These are phyloP conservation scores for Pectinophora gossypiella DNA, from an alignment of 1,140 invertebrate genomes.

Conservation along the genomic window DNA sequence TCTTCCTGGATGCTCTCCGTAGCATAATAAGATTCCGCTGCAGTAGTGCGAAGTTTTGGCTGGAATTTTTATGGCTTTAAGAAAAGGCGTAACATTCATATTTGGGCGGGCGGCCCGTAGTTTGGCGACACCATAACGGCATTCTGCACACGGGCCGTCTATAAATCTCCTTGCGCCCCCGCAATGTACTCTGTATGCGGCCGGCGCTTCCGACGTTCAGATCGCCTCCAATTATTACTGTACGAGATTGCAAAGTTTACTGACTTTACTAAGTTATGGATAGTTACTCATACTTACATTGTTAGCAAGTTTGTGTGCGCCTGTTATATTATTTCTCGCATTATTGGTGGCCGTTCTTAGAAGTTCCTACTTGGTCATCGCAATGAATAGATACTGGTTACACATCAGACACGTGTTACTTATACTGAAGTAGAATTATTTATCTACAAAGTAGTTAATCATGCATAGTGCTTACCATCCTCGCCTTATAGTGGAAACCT, in stretches of 20 bases:
- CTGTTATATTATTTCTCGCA: not conserved
- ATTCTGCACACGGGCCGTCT: slow-evolving; percentile 38
- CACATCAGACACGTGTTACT: no score
- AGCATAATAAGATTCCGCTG: not conserved
- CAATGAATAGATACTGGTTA: not conserved
- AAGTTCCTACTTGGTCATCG: not conserved
- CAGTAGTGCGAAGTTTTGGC: slow-evolving; percentile 9
- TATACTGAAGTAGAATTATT: no score
- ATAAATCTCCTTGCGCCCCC: slow-evolving; percentile 41
- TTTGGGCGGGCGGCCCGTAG: slow-evolving; percentile 28
- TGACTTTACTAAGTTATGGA: slow-evolving; percentile 21
- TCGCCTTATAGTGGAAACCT: no score
- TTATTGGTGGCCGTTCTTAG: not conserved
- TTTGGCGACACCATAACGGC: slow-evolving; percentile 42
- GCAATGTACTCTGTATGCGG: slow-evolving; percentile 48
- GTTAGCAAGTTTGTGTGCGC: not conserved
- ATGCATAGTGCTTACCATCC: no score
- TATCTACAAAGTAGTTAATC: no score
- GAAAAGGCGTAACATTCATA: slow-evolving; percentile 36
- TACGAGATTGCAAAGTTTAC: slow-evolving; percentile 44
- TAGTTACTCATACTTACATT: slow-evolving; percentile 2
- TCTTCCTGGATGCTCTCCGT: no score
- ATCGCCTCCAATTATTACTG: slow-evolving; percentile 25
- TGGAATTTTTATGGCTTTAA: slow-evolving; percentile 35
- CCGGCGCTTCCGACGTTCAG: slow-evolving; percentile 28